Evolutionary conservation across 2,888 invertebrate species (phyloP).

Genomic region (Adelphocoris suturalis): DNA sequence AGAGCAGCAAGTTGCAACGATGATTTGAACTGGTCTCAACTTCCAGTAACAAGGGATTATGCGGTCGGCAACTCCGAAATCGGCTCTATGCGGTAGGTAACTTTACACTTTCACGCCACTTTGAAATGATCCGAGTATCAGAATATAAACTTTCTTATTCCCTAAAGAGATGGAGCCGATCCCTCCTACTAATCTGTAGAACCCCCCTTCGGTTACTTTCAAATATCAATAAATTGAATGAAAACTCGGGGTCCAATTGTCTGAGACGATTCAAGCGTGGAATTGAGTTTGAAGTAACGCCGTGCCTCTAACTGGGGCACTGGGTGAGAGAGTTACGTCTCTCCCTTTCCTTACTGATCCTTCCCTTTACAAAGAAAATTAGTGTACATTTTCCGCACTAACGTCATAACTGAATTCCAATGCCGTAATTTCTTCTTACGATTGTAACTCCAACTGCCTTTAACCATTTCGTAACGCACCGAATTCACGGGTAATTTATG

Average conservation of each 20-base stretch:
- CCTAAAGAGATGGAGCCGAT: neutral
- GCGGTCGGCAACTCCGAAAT: neutral
- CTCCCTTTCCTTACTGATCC: neutral
- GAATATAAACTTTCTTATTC: slow-evolving; percentile 27
- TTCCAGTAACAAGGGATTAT: neutral
- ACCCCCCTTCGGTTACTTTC: neutral
- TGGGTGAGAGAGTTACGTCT: neutral
- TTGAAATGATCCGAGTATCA: neutral
- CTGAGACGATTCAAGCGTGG: slow-evolving; percentile 39
- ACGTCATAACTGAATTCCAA: too few relatives aligned
- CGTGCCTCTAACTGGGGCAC: slow-evolving; percentile 21
- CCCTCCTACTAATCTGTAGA: neutral
- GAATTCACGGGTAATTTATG: too few relatives aligned
- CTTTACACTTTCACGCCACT: neutral
- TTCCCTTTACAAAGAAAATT: neutral
- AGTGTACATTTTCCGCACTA: neutral
- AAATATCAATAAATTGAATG: slow-evolving; percentile 61
- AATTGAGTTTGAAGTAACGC: slow-evolving; percentile 55
- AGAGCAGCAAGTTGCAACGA: neutral
- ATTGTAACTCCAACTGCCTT: too few relatives aligned
- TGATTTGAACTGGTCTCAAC: neutral
- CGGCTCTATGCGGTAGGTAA: neutral
- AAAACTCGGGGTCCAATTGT: slow-evolving; percentile 42
- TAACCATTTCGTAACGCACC: too few relatives aligned
- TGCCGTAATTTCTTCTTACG: too few relatives aligned